A percentile compares a stretch with the other conserved stretches of the same genome.
Conservation (phyloP, 2,888 invertebrate genomes). For the Buathra laborator region DNA sequence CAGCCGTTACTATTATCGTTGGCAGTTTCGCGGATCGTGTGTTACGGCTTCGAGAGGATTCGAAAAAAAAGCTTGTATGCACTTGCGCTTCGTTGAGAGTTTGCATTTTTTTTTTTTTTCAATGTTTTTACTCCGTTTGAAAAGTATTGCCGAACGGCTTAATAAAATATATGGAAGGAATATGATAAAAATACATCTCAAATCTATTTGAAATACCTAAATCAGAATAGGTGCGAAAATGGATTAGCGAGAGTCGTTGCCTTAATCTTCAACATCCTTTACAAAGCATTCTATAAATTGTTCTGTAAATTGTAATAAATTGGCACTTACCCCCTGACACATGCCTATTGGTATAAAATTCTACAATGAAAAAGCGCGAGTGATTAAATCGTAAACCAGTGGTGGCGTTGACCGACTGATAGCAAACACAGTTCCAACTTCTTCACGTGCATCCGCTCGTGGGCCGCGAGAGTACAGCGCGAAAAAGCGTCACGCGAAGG, state of each 20-base stretch:
- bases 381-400: neutral
- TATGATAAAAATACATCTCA: no score
- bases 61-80: neutral
- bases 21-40: neutral
- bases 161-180: no score
- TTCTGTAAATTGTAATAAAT: no score
- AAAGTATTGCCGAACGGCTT: no score
- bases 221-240: no score
- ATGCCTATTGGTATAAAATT: neutral
- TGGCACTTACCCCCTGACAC: no score
- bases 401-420: neutral
- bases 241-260: no score
- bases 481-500: slow-evolving; percentile 6
- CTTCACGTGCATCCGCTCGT: neutral
- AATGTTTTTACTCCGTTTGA: no score
- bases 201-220: no score
- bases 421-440: slow-evolving; percentile 20
- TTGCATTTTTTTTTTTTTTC: no score
- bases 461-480: neutral
- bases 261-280: no score
- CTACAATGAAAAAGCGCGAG: neutral
- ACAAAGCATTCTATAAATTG: no score
- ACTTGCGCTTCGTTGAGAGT: neutral
- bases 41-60: neutral
- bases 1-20: neutral